phyloP scores from a whole-genome alignment of 2,113 vertebrate genomes.

The Myiagra hebetior region DNA sequence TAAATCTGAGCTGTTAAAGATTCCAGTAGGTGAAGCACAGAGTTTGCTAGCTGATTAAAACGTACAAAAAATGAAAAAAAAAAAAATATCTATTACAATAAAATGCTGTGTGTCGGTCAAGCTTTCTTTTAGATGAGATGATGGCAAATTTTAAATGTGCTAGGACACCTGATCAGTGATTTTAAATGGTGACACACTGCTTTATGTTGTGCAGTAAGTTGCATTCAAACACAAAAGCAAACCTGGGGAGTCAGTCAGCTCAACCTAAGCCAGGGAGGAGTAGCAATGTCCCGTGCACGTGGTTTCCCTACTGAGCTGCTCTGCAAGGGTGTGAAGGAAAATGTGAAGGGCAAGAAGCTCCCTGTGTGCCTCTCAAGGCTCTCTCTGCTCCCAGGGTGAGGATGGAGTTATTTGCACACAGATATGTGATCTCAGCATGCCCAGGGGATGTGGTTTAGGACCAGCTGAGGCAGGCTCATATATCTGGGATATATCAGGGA shows the following conservation, averaged over 20 bases:
- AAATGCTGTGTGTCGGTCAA: not conserved
- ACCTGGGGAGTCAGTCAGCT: not conserved
- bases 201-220: not conserved
- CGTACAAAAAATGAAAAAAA: not conserved
- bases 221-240: not conserved
- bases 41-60: not conserved
- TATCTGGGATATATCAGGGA: not conserved
- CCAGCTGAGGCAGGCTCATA: not conserved
- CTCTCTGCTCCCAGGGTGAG: not conserved
- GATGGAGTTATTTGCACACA: not conserved
- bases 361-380: not conserved
- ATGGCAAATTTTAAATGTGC: not conserved
- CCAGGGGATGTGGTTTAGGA: not conserved
- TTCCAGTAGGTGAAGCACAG: not conserved
- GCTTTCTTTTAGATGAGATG: not conserved
- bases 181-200: not conserved
- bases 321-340: not conserved
- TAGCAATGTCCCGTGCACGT: accelerated
- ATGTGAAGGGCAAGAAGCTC: not conserved
- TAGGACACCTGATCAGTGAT: not conserved
- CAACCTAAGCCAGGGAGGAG: accelerated
- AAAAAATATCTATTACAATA: not conserved
- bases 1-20: not conserved
- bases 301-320: not conserved
- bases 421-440: accelerated